Base-by-base conservation (phyloP, 2,888 invertebrate species). In the Morpho achilles region DNA sequence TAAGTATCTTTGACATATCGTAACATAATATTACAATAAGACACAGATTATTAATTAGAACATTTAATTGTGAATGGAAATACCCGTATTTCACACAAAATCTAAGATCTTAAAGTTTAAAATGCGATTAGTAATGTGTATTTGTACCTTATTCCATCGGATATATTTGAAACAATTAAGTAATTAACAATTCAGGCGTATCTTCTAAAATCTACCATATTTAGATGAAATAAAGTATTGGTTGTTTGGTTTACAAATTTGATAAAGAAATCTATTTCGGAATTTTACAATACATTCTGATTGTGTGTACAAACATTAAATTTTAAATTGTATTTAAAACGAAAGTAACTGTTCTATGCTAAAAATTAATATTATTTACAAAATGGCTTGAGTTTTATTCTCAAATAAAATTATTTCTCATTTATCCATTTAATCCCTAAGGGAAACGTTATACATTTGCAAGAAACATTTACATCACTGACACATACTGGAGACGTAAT, bases 11-110 rank as follows among this genome's bases (percentile, higher is more conserved):
- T 49, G 39, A 10, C 49, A 23, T 50, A 41, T 49, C 46, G 48
- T 43, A 8, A 44, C 22, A 47, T 42, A 4, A 43, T 7, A 16
- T 16, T 49, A 49, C 43, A 50, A 10, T 41, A 39, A 32, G 39
- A 39, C 50, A 50, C 48, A 23, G n/a, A 41, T n/a, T 7, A 46
- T 55, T 42, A n/a, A 23, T n/a, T 59, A 56, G 60, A 53, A 63
- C 56, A 55, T 60, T 55, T 43, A 62, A 62, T 58, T 52, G 42
- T 49, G 49, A 54, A 57, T 50, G 50, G 52, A 54, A 60, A 60
- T 58, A 60, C 63, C 63, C 63, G 60, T 60, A 60, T 58, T 50
- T 60, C 41, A 58, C 58, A 58, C 50, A 53, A 63, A 58, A 55
- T 63, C 51, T 52, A 51, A 43, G 45, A 56, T 50, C 41, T 10